phyloP scores from a whole-genome alignment of 2,888 invertebrate species.

The Choreutis nemorana region DNA sequence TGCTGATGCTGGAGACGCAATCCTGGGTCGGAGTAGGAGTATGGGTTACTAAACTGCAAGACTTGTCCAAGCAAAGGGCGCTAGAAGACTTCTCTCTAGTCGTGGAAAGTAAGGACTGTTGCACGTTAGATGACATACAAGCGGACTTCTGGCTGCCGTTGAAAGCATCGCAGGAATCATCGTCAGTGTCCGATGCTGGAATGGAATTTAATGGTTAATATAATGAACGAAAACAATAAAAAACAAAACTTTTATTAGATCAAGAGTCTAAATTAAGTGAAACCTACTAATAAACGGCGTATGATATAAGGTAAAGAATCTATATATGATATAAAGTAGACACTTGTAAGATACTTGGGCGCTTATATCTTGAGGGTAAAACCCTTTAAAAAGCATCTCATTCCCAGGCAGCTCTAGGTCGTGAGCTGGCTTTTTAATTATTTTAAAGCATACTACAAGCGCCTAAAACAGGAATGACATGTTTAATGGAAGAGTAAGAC shows the following conservation, averaged over 20 bases:
- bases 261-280: no score
- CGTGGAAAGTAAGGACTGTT: slow-evolving; percentile 44
- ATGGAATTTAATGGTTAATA: slow-evolving; percentile 5
- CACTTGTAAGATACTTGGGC: no score
- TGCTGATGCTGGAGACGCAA: slow-evolving; percentile 61
- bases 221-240: no score
- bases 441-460: no score
- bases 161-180: slow-evolving; percentile 56
- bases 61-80: slow-evolving; percentile 57
- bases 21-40: slow-evolving; percentile 61
- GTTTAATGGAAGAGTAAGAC: no score
- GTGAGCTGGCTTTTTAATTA: no score
- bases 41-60: slow-evolving; percentile 52
- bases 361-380: no score
- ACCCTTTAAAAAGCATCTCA: no score
- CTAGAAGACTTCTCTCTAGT: slow-evolving; percentile 56
- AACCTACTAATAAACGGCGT: neutral
- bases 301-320: slow-evolving; percentile 1
- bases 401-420: no score
- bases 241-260: slow-evolving; percentile 1
- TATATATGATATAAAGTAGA: neutral
- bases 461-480: no score
- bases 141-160: slow-evolving; percentile 60
- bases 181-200: slow-evolving; percentile 52
- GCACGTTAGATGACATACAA: slow-evolving; percentile 51